Conservation (phyloP, 2,113 vertebrate species). For the Nanger granti region DNA sequence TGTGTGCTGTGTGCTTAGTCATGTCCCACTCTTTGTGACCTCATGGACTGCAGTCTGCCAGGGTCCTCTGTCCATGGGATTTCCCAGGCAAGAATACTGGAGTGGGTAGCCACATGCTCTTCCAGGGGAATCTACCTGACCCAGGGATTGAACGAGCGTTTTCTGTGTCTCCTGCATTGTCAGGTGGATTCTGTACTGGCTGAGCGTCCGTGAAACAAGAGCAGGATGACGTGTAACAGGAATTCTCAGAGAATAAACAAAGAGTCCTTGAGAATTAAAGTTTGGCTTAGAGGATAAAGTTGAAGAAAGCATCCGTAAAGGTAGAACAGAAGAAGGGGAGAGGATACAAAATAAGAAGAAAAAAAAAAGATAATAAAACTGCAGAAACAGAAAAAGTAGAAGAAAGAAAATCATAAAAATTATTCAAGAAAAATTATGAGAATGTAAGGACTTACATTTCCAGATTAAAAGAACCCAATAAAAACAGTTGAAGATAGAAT, state of each 20-base stretch:
- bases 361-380: neutral
- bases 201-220: neutral
- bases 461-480: neutral
- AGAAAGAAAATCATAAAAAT: constrained; percentile 4
- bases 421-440: neutral
- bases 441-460: neutral
- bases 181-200: neutral
- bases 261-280: neutral
- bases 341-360: neutral
- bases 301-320: neutral
- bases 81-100: neutral
- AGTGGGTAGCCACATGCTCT: neutral
- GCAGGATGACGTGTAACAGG: neutral
- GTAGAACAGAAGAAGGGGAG: neutral
- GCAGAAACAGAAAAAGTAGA: neutral
- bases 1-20: neutral
- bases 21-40: neutral
- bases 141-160: neutral
- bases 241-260: neutral
- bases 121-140: neutral
- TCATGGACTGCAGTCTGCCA: neutral
- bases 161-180: neutral
- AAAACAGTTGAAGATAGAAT: neutral
- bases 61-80: neutral
- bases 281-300: neutral